These are phyloP conservation scores for Steinernema feltiae DNA, from an alignment of 1,140 invertebrate genomes.

Conservation along the genomic window DNA sequence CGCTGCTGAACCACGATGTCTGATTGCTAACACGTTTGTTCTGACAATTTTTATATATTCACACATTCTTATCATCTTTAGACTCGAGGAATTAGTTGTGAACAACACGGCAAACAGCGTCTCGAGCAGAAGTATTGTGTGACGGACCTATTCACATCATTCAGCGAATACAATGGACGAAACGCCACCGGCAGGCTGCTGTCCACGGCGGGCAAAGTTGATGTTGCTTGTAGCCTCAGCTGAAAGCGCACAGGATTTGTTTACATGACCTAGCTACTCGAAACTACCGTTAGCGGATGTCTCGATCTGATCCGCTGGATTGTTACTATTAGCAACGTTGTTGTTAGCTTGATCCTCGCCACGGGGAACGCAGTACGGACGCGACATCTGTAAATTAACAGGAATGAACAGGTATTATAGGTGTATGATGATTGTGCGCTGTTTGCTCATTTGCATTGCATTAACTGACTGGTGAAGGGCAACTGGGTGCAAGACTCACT, in stretches of 20 bases:
- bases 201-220: conserved; percentile 6
- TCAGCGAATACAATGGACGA: background rate
- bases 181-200: background rate
- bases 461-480: background rate
- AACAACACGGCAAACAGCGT: too few relatives aligned
- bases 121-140: too few relatives aligned
- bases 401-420: background rate
- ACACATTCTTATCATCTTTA: too few relatives aligned
- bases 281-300: too few relatives aligned
- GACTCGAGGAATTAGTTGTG: too few relatives aligned
- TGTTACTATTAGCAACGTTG: too few relatives aligned
- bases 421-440: background rate
- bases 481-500: background rate
- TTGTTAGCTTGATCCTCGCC: background rate
- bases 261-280: background rate
- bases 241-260: background rate
- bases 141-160: too few relatives aligned
- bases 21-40: too few relatives aligned
- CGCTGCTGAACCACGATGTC: too few relatives aligned
- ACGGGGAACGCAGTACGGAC: background rate
- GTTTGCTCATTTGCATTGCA: background rate
- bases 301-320: too few relatives aligned
- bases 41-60: too few relatives aligned
- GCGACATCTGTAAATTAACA: background rate
- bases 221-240: background rate